A percentile compares a stretch with the other conserved stretches of the same genome.
Evolutionary conservation across 1,140 invertebrate genomes (phyloP).

Genomic region (Drosophila guanche): DNA sequence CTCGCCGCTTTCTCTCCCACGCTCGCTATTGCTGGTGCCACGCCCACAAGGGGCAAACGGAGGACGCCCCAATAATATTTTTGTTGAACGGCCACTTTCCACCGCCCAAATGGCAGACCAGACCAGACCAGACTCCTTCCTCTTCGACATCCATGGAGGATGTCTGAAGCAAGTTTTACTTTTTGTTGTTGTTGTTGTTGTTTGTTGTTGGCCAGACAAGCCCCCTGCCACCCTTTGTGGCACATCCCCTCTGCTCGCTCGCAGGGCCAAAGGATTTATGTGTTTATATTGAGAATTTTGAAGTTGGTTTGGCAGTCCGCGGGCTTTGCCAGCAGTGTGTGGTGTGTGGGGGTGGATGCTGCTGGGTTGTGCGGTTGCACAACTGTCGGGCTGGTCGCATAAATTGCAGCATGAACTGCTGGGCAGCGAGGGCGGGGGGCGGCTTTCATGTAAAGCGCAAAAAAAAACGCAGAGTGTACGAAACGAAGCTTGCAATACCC

Average conservation of each 20-base stretch:
- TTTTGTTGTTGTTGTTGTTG: conserved; percentile 27
- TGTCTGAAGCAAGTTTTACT: conserved; percentile 2
- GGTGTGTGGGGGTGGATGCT: conserved; percentile 1
- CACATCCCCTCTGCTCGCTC: neutral
- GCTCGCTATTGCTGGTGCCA: neutral
- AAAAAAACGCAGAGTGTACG: conserved; percentile 7
- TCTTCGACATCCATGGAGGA: too few species aligned
- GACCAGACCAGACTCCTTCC: neutral
- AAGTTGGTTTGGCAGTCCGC: conserved; percentile 46
- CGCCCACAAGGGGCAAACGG: neutral
- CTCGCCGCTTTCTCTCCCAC: neutral
- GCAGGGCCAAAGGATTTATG: conserved; percentile 41
- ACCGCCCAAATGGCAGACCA: neutral
- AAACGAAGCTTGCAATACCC: too few species aligned
- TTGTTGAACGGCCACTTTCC: conserved; percentile 36
- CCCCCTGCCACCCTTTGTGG: neutral
- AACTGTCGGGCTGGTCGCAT: conserved; percentile 56
- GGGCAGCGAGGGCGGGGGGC: too few species aligned
- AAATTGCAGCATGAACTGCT: conserved; percentile 54
- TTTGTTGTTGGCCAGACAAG: conserved; percentile 32
- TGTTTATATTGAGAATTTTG: conserved; percentile 51
- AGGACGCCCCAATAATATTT: conserved; percentile 40
- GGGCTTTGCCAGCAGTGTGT: neutral
- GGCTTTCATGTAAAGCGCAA: conserved; percentile 45
- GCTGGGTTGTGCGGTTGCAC: conserved; percentile 50